phyloP scores from a whole-genome alignment of 2,888 invertebrate species.

The Epistrophe grossulariae region DNA sequence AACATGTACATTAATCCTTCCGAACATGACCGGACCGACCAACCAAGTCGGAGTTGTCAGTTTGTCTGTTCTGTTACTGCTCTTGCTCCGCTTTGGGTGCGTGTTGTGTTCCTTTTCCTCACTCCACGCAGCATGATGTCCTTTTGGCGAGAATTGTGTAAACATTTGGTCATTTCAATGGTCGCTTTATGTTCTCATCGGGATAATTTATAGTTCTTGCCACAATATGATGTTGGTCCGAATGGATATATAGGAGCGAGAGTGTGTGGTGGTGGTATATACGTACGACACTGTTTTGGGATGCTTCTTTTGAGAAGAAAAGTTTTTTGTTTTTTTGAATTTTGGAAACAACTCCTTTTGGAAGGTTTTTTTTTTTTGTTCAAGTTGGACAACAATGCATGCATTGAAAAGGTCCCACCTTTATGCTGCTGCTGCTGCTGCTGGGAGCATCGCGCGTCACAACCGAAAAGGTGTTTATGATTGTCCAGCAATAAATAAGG shows the following conservation, averaged over 20 bases:
- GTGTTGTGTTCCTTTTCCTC: constrained; percentile 74
- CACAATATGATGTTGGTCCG: constrained; percentile 63
- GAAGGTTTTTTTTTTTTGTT: constrained; percentile 30
- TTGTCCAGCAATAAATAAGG: constrained; percentile 76
- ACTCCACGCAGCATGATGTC: constrained; percentile 74
- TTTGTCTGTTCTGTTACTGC: not conserved
- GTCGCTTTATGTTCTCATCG: constrained; percentile 77
- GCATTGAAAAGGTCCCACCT: constrained; percentile 69
- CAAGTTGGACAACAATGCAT: constrained; percentile 64
- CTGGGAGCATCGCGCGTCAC: constrained; percentile 28
- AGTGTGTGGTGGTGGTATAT: constrained; percentile 32
- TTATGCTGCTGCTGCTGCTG: constrained; percentile 40
- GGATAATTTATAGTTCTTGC: constrained; percentile 76
- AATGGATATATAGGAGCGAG: constrained; percentile 29
- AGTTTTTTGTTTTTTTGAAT: constrained; percentile 1
- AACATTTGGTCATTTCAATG: constrained; percentile 78
- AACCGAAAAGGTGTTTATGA: constrained; percentile 77
- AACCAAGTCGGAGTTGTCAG: constrained; percentile 66
- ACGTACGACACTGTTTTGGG: constrained; percentile 44
- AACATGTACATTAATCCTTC: constrained; percentile 76
- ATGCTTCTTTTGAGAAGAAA: constrained; percentile 29
- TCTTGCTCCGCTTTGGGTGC: constrained; percentile 73
- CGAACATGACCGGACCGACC: constrained; percentile 71
- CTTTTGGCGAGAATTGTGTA: constrained; percentile 77
- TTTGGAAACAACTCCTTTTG: constrained; percentile 52